These are phyloP conservation scores for Sphaeramia orbicularis DNA, from an alignment of 2,797 vertebrate species.

Conservation along the genomic window DNA sequence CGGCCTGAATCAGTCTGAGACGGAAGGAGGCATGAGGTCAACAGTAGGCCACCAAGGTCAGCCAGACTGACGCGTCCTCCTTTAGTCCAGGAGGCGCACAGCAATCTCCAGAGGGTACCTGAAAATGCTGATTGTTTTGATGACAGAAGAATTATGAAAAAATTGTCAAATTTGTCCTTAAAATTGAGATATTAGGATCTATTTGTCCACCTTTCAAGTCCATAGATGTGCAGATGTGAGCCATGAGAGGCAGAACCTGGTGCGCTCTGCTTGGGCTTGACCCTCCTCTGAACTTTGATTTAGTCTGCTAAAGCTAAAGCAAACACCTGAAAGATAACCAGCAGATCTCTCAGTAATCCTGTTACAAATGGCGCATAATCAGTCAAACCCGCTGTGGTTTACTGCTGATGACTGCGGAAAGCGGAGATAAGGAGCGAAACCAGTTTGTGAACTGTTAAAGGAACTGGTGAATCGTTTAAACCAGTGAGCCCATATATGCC, in stretches of 20 bases:
- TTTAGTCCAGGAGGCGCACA: background rate
- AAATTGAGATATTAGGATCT: conserved; percentile 61
- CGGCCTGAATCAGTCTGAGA: conserved; percentile 54
- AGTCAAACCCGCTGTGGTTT: conserved; percentile 36
- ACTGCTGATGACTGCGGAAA: conserved; percentile 41
- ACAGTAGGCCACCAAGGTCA: conserved; percentile 73
- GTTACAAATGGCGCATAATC: conserved; percentile 58
- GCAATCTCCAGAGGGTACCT: background rate
- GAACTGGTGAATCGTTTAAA: background rate
- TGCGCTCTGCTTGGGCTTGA: conserved; percentile 63
- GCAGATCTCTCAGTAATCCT: conserved; percentile 57
- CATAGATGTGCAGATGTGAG: conserved; percentile 47
- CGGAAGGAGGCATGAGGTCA: conserved; percentile 54
- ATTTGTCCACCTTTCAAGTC: conserved; percentile 46
- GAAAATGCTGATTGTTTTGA: background rate
- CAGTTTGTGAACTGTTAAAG: background rate
- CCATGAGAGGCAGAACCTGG: conserved; percentile 45
- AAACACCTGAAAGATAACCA: conserved; percentile 71
- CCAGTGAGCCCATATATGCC: background rate
- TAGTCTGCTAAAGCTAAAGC: conserved; percentile 68
- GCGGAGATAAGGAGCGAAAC: conserved; percentile 1
- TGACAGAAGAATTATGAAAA: background rate
- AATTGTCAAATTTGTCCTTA: background rate
- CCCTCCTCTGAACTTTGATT: conserved; percentile 82
- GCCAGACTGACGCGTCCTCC: conserved; percentile 42